Evolutionary conservation across 1,140 invertebrate genomes (phyloP).

Genomic region (Drosophila orena): DNA sequence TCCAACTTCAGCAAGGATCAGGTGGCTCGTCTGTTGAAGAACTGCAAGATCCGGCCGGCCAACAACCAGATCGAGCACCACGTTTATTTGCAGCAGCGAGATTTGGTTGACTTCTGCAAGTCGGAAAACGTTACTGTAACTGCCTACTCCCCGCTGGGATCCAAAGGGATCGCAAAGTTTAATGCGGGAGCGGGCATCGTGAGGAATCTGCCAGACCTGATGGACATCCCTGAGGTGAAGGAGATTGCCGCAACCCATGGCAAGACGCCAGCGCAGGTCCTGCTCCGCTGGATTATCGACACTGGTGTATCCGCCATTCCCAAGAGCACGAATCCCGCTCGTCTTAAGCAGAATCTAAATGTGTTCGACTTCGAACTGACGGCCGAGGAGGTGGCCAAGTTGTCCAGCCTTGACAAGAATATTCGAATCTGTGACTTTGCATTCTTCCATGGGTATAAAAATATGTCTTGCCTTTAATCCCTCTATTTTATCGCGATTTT

Average conservation of each 20-base stretch:
- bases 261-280: constrained; percentile 91
- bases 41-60: constrained; percentile 88
- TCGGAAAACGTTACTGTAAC: constrained; percentile 90
- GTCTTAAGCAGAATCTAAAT: constrained; percentile 89
- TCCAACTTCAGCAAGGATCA: constrained; percentile 93
- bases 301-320: constrained; percentile 91
- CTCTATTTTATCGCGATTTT: constrained; percentile 64
- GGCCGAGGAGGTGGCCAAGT: constrained; percentile 86
- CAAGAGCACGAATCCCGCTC: constrained; percentile 91
- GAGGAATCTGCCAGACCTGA: constrained; percentile 87
- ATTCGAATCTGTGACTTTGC: constrained; percentile 89
- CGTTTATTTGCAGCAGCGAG: constrained; percentile 92
- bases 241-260: constrained; percentile 89
- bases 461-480: not conserved
- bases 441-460: constrained; percentile 85
- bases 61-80: constrained; percentile 93
- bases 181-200: constrained; percentile 84
- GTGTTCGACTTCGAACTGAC: constrained; percentile 88
- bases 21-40: constrained; percentile 88
- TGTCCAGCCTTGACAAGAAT: constrained; percentile 88
- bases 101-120: constrained; percentile 90
- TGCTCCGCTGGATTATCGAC: constrained; percentile 91
- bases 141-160: constrained; percentile 93
- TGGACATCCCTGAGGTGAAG: constrained; percentile 89
- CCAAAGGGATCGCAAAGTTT: constrained; percentile 87